Base-by-base conservation (phyloP, 2,797 vertebrate species). In the Falco naumanni region DNA sequence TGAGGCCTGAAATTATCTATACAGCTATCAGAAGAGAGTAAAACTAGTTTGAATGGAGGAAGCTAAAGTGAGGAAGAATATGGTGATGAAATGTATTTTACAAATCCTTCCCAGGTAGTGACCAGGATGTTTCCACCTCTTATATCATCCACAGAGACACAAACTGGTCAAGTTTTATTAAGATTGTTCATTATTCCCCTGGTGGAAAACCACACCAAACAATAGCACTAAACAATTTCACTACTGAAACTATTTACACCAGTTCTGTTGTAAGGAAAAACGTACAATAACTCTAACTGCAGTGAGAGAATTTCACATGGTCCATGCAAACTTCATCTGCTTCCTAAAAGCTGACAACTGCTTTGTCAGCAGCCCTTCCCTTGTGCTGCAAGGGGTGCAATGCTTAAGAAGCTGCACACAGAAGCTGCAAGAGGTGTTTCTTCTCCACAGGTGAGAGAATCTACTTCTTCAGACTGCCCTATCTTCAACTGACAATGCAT, bases 341-440 rank as follows among this genome's bases (percentile, higher is more conserved):
- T 82, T 72, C 72, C 69, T 90, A 43, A 79, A 83, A 91, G 65
- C 61, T 75, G 47, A 39, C 2, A 11, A 10, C 53, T 84, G 72
- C 82, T 78, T 84, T 87, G 59, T 71, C 85, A 92, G 89, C 84
- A 81, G 79, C 51, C 65, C 80, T 88, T 65, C 54, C 91, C 77
- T 81, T 61, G 57, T 18, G 33, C 51, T 87, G 65, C 47, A 63
- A 78, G 34, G 50, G 37, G 7, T 61, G 29, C 59, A 84, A 43
- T 20, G 61, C 43, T 75, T 82, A 78, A 9, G 69, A 79, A 80
- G 63, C 33, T 81, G 90, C 61, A 57, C 54, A 61, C 16, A 75
- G 89, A 83, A 92, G 74, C 75, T 66, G 34, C 6, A 66, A 74
- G 45, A 77, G 29, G 21, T 43, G 10, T 19, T 92, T 63, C 48